Conservation (phyloP, 2,797 vertebrate species). For the Podargus strigoides region DNA sequence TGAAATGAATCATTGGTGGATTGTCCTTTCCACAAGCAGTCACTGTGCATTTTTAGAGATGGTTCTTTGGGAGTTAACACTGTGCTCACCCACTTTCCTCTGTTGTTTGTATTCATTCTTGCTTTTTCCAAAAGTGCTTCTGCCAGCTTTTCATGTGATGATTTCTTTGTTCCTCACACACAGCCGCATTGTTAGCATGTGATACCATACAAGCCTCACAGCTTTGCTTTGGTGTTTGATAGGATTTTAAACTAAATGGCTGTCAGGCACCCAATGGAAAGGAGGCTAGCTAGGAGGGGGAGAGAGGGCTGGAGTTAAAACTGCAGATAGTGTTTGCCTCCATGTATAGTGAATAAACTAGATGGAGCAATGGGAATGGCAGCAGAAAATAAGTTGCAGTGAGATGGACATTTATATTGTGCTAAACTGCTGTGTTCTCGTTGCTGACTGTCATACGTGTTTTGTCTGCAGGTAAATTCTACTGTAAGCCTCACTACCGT, state of each 20-base stretch:
- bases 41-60: background rate
- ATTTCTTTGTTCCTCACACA: slow-evolving; percentile 78
- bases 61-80: slow-evolving; percentile 33
- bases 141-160: slow-evolving; percentile 76
- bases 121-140: slow-evolving; percentile 67
- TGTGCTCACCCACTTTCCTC: slow-evolving; percentile 9
- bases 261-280: slow-evolving; percentile 55
- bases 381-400: background rate
- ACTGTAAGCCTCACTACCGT: slow-evolving; percentile 98
- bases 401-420: background rate
- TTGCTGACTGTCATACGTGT: background rate
- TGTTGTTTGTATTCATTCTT: slow-evolving; percentile 64
- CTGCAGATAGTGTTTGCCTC: background rate
- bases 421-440: background rate
- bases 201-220: slow-evolving; percentile 49
- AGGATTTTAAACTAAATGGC: slow-evolving; percentile 58
- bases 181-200: slow-evolving; percentile 77
- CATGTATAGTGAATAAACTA: background rate
- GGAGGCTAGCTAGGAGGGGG: background rate
- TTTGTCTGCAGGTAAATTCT: slow-evolving; percentile 89
- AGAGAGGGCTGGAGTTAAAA: slow-evolving; percentile 26
- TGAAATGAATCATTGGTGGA: background rate
- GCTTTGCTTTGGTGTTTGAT: slow-evolving; percentile 59
- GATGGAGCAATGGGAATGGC: background rate
- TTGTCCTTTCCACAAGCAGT: background rate